Evolutionary conservation across 2,113 vertebrate genomes (phyloP).

Genomic region (Ammodytes dubius): DNA sequence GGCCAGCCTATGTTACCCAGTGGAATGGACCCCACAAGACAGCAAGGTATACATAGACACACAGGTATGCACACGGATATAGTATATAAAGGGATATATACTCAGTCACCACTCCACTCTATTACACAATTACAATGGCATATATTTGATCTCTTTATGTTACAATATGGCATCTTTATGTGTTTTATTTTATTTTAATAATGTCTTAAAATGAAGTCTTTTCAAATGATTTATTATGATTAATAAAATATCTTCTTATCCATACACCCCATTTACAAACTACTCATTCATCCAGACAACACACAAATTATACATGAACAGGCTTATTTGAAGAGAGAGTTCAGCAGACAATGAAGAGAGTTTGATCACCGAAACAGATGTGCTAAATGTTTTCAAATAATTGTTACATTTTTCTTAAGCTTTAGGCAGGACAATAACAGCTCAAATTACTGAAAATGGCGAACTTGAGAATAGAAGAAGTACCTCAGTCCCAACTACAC

Average conservation of each 20-base stretch:
- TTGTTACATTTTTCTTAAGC: background rate
- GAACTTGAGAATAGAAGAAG: background rate
- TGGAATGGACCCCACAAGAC: constrained; percentile 97
- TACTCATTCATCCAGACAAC: constrained; percentile 14
- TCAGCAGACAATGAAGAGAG: background rate
- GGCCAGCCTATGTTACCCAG: constrained; percentile 95
- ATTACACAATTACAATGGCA: too few species aligned
- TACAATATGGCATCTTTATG: background rate
- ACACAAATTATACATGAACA: constrained; percentile 17
- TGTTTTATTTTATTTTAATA: constrained; percentile 15
- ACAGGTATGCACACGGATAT: background rate
- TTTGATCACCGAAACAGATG: background rate
- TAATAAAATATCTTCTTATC: constrained; percentile 3
- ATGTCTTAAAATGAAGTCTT: constrained; percentile 1
- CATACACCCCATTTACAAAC: background rate
- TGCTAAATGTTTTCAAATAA: background rate
- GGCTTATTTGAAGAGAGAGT: background rate
- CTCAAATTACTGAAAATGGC: too few species aligned
- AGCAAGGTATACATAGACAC: constrained; percentile 88
- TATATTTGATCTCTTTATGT: too few species aligned
- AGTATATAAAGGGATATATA: background rate
- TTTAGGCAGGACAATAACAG: background rate
- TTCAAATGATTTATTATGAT: background rate
- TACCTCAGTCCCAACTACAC: background rate
- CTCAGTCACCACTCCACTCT: too few species aligned